Evolutionary conservation across 2,888 invertebrate species (phyloP), one percentile per base, ranked within the genome.

Genomic region (Diarsia rubi): DNA sequence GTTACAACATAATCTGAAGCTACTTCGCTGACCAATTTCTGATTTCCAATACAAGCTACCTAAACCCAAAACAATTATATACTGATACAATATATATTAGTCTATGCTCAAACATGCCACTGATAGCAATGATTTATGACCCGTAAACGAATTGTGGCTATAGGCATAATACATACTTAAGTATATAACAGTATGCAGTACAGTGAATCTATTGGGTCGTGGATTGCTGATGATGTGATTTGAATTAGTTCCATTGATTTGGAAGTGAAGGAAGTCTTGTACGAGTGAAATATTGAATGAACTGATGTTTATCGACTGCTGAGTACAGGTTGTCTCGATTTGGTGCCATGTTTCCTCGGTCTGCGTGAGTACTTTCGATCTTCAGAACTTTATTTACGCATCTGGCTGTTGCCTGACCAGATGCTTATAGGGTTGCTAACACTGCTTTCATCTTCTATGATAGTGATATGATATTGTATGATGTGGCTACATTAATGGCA

Each of bases 91-190:
- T 70, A 70, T 44, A 71, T 65, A 68, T 82, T 68, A 71, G 78
- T 65, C 49, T 52, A 68, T 57, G 54, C 14, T 71, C 72, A 66
- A 82, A 82, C 83, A 69, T 47, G 60, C 83, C 69, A 11, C 69
- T 67, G 79, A 79, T 81, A 79, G 3, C 47, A n/a, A 52, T 83
- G 83, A 81, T 73, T 67, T 67, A 79, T 79, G 73, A 69, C 4
- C 81, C 69, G 67, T 67, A 45, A 60, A 69, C 52, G 54, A 83
- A 79, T 83, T 79, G 67, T 83, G 67, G 79, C 67, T 64, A 54
- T 45, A 78, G 19, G 71, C 71, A 68, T 19, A 67, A 69, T 63
- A 60, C 24, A 44, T 66, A 60, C 27, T 14, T 31, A 59, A 24
- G 42, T 45, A 65, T 14, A 45, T 0, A 5, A 37, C 47, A 27